Percentiles rank a stretch among this genome's conserved stretches.
phyloP scores from a whole-genome alignment of 2,797 vertebrate genomes.

The Rachycentron canadum region DNA sequence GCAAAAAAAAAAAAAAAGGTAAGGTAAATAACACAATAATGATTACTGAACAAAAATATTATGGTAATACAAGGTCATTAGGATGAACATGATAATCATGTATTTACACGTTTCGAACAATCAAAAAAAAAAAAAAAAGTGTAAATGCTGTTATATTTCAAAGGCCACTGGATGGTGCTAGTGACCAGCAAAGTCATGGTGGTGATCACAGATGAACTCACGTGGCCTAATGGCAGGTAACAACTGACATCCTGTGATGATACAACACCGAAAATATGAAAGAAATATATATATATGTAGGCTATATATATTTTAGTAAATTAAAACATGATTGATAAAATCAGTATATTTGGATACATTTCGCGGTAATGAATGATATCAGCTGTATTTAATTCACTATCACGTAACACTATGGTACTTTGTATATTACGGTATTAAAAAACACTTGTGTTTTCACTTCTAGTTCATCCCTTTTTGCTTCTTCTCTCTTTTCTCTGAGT shows the following conservation, averaged over 20 bases:
- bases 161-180: slow-evolving; percentile 82
- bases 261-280: slow-evolving; percentile 22
- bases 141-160: slow-evolving; percentile 59
- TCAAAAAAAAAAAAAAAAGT: slow-evolving; percentile 25
- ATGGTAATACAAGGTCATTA: slow-evolving; percentile 67
- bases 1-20: slow-evolving; percentile 35
- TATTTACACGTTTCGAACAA: slow-evolving; percentile 76
- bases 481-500: slow-evolving; percentile 30
- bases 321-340: slow-evolving; percentile 57
- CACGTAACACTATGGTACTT: slow-evolving; percentile 51
- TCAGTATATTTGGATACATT: slow-evolving; percentile 44
- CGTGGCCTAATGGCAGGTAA: slow-evolving; percentile 43
- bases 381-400: slow-evolving; percentile 63
- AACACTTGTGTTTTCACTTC: slow-evolving; percentile 30
- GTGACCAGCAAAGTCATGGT: slow-evolving; percentile 69
- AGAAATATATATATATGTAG: slow-evolving; percentile 31
- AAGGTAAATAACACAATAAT: slow-evolving; percentile 64
- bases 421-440: slow-evolving; percentile 48
- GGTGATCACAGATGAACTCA: slow-evolving; percentile 49
- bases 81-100: slow-evolving; percentile 72
- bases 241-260: slow-evolving; percentile 39
- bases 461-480: slow-evolving; percentile 38
- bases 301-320: slow-evolving; percentile 42
- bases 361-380: slow-evolving; percentile 48
- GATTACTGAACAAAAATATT: slow-evolving; percentile 58